Evolutionary conservation across 2,888 invertebrate species (phyloP), one percentile per base, ranked within the genome.

Genomic region (Thymelicus sylvestris): DNA sequence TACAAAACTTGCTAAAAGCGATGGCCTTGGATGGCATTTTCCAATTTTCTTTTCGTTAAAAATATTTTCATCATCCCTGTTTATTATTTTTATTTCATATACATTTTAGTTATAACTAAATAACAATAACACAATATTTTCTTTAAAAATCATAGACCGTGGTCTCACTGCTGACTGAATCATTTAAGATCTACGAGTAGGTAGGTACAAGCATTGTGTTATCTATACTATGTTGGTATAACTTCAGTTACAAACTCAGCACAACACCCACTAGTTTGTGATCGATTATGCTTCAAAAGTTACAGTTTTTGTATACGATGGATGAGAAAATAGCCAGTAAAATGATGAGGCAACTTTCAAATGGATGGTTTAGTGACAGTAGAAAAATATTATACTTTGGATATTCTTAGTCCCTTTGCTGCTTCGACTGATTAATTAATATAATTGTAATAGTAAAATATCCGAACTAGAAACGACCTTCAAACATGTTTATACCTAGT

Each of bases 271-370:
- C 71, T 52, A 52, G 50, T 52, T 52, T 47, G 76, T 81, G 81
- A 82, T 82, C 76, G 82, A 82, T 82, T 75, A 77, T 77, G 75
- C 76, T 81, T 74, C 72, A 75, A 78, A 80, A 77, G 77, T 77
- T 74, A 78, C 76, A 77, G 75, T 80, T 65, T 52, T 52, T 52
- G 50, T 52, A 52, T 8, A 52, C 50, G 50, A 52, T 52, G 50
- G 50, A 52, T 52, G 72, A 73, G 67, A 72, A 74, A 75, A 76
- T 72, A 75, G 76, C 73, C 67, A 66, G 57, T 71, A 73, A 67
- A 73, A 66, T 64, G 69, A 48, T 73, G 67, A 64, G 66, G 61
- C 71, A 50, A 50, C 48, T 8, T 50, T 50, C 48, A 50, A 50
- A 50, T 50, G 48, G 48, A 50, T 50, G n/a, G 48, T 50, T 15